phyloP scores from a whole-genome alignment of 2,113 vertebrate species.

The Xenotilapia flavipinnis region DNA sequence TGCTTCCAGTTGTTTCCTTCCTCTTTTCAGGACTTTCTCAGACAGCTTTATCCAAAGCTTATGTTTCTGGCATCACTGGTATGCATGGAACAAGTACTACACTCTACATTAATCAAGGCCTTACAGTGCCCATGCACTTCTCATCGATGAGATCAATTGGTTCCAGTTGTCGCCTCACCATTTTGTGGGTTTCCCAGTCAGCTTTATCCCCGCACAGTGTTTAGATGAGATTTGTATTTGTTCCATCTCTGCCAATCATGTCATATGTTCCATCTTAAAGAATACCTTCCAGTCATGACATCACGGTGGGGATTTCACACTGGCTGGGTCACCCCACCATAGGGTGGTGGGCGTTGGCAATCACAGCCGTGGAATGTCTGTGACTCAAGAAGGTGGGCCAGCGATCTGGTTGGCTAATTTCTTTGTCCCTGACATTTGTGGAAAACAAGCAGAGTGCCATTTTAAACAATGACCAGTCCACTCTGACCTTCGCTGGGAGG shows the following conservation, averaged over 20 bases:
- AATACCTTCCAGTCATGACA: conserved; percentile 28
- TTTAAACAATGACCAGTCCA: conserved; percentile 56
- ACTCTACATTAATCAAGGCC: not conserved
- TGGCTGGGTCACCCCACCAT: not conserved
- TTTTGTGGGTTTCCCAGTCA: not conserved
- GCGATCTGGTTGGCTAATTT: conserved; percentile 27
- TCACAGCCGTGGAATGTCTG: conserved; percentile 28
- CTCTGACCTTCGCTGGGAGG: conserved; percentile 53
- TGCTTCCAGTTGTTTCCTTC: conserved; percentile 23
- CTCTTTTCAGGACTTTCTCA: conserved; percentile 2
- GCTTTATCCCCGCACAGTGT: not conserved
- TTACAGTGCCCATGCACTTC: not conserved
- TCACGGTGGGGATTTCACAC: conserved; percentile 22
- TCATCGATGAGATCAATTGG: conserved; percentile 4
- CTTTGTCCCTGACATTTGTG: conserved; percentile 52
- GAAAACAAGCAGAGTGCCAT: conserved; percentile 36
- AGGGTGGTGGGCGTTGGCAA: conserved; percentile 5
- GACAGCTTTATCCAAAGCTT: conserved; percentile 13
- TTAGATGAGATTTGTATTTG: not conserved
- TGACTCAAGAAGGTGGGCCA: conserved; percentile 31
- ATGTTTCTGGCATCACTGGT: conserved; percentile 32
- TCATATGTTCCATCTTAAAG: conserved; percentile 23
- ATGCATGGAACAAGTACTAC: not conserved
- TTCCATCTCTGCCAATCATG: not conserved
- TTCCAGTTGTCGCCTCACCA: conserved; percentile 10